phyloP scores from a whole-genome alignment of 2,113 vertebrate species.

The Coryphaenoides rupestris region DNA sequence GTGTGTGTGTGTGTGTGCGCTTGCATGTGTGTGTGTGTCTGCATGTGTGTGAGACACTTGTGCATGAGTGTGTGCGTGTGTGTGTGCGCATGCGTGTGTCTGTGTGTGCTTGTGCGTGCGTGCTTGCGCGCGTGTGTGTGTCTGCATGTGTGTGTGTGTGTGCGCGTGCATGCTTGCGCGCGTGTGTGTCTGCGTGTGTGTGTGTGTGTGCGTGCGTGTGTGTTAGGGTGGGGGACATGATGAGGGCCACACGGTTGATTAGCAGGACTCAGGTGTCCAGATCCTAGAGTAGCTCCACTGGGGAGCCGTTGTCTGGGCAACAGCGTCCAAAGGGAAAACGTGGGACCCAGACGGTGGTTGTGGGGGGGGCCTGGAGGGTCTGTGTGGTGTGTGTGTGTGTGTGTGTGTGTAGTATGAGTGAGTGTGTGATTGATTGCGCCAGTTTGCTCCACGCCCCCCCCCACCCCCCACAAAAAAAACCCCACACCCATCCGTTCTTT shows the following conservation, averaged over 20 bases:
- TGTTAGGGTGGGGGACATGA: too few species aligned
- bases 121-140: too few species aligned
- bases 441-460: constrained; percentile 23
- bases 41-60: too few species aligned
- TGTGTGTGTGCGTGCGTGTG: too few species aligned
- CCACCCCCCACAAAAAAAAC: constrained; percentile 10
- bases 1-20: background rate
- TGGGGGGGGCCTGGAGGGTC: constrained; percentile 1
- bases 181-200: too few species aligned
- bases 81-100: too few species aligned
- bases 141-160: too few species aligned
- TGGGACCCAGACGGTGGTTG: constrained; percentile 11
- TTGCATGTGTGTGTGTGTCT: too few species aligned
- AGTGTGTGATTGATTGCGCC: constrained; percentile 36
- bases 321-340: constrained; percentile 52
- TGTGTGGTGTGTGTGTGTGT: too few species aligned
- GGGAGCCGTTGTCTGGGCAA: constrained; percentile 61
- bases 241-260: constrained; percentile 49
- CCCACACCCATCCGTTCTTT: constrained; percentile 36
- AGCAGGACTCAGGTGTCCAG: constrained; percentile 65
- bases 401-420: too few species aligned
- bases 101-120: background rate
- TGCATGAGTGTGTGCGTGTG: too few species aligned
- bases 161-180: too few species aligned
- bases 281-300: constrained; percentile 37